phyloP scores from a whole-genome alignment of 2,113 vertebrate species.

The Seriola aureovittata region DNA sequence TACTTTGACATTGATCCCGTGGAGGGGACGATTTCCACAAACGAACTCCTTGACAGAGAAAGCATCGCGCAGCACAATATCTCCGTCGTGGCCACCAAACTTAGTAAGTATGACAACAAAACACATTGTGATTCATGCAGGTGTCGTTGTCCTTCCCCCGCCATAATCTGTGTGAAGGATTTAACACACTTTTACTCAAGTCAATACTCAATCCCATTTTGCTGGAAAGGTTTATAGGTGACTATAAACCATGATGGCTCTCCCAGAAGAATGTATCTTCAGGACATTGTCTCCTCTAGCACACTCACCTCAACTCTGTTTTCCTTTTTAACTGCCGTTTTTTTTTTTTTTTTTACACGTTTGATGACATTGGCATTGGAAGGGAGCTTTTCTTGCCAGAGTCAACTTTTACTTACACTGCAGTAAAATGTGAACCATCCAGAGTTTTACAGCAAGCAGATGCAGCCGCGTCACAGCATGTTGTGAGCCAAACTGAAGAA shows the following conservation, averaged over 20 bases:
- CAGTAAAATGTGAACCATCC: slow-evolving; percentile 57
- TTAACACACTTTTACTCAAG: slow-evolving; percentile 73
- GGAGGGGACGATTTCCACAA: slow-evolving; percentile 96
- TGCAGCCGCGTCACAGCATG: neutral
- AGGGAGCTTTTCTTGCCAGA: slow-evolving; percentile 45
- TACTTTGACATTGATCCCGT: slow-evolving; percentile 94
- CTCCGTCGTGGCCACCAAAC: slow-evolving; percentile 96
- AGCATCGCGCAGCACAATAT: slow-evolving; percentile 94
- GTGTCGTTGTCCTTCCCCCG: slow-evolving; percentile 44
- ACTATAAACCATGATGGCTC: slow-evolving; percentile 75
- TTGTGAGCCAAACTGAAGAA: slow-evolving; percentile 3
- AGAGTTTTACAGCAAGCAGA: slow-evolving; percentile 47
- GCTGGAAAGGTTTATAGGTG: slow-evolving; percentile 74
- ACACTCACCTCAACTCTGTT: slow-evolving; percentile 52
- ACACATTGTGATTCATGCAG: slow-evolving; percentile 51
- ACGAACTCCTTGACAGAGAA: slow-evolving; percentile 94
- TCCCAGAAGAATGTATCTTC: slow-evolving; percentile 62
- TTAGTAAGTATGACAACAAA: slow-evolving; percentile 92
- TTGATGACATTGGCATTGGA: slow-evolving; percentile 50
- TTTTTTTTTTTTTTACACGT: slow-evolving; percentile 40
- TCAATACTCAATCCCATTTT: slow-evolving; percentile 80
- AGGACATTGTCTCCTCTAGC: slow-evolving; percentile 69
- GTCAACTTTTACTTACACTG: slow-evolving; percentile 70
- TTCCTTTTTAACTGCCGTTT: slow-evolving; percentile 68
- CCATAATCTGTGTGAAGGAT: slow-evolving; percentile 73